Evolutionary conservation across 2,888 invertebrate genomes (phyloP).

Genomic region (Xestia xanthographa): DNA sequence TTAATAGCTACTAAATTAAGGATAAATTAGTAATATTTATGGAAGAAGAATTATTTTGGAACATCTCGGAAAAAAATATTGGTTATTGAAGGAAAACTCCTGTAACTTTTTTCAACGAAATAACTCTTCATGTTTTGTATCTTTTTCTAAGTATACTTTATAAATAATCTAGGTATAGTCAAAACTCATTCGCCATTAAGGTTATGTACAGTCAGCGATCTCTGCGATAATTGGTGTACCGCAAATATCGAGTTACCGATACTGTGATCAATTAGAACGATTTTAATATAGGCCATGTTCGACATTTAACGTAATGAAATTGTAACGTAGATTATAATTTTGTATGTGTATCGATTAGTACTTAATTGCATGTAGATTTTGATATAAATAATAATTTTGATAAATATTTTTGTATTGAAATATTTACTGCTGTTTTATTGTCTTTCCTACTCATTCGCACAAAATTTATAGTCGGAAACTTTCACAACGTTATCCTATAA

Average conservation of each 20-base stretch:
- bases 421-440: slow-evolving; percentile 57
- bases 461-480: neutral
- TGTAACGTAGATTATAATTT: slow-evolving; percentile 61
- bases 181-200: slow-evolving; percentile 67
- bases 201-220: slow-evolving; percentile 66
- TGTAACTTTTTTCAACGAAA: slow-evolving; percentile 53
- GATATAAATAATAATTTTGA: slow-evolving; percentile 51
- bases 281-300: slow-evolving; percentile 71
- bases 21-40: slow-evolving; percentile 13
- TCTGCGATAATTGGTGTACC: slow-evolving; percentile 59
- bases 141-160: slow-evolving; percentile 43
- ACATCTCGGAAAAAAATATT: slow-evolving; percentile 21
- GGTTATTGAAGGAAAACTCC: slow-evolving; percentile 35
- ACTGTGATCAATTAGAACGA: slow-evolving; percentile 81
- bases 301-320: slow-evolving; percentile 63
- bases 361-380: slow-evolving; percentile 62
- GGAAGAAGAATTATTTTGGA: slow-evolving; percentile 24
- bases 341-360: slow-evolving; percentile 60
- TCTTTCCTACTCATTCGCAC: neutral
- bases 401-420: slow-evolving; percentile 70
- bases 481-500: too few relatives aligned
- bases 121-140: slow-evolving; percentile 44
- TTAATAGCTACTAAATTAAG: slow-evolving; percentile 22
- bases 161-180: slow-evolving; percentile 60
- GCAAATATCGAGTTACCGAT: slow-evolving; percentile 78